Evolutionary conservation across 2,888 invertebrate genomes (phyloP), one percentile per base, ranked within the genome.

Genomic region (Stratiomys singularior): DNA sequence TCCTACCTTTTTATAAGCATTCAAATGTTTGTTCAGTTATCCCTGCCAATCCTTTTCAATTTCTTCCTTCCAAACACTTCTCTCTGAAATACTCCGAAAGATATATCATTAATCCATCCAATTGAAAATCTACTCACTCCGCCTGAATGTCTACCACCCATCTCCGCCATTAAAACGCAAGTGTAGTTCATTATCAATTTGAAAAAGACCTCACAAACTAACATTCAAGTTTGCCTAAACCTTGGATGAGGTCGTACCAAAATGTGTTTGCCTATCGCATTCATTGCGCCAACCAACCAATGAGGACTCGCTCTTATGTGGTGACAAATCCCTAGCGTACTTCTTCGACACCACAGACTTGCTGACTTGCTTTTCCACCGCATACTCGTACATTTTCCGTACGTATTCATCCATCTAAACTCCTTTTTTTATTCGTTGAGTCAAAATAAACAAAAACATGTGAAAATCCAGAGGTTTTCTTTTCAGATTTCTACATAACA

Each of bases 161-260:
- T n/a, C 28, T 28, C 4, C 28, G 18, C 64, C 64, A 64, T 64
- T 30, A 27, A 64, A 64, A 64, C 64, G 23, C 30, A 30, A 46
- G 67, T 67, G 67, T 44, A 67, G 67, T 67, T 67, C 67, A 67
- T 67, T 67, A 67, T 67, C 67, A 67, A 67, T 27, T 21, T n/a
- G 37, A 46, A 46, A 67, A 67, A 67, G 67, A 67, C 67, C 67
- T 67, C 67, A 13, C 28, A 15, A 46, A 46, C 67, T 67, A 67
- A 25, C 67, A 23, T 46, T 67, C 67, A 67, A 67, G 67, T 67
- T 67, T 67, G 15, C 23, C 46, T 67, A 37, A 67, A 67, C 67
- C 67, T 67, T 44, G 67, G 25, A 21, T 30, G 64, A 64, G 64
- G 64, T 27, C 64, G 64, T 28, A 64, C 18, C 28, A 25, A 60